Evolutionary conservation across 2,113 vertebrate species (phyloP), one percentile per base, ranked within the genome.

Genomic region (Vidua macroura): DNA sequence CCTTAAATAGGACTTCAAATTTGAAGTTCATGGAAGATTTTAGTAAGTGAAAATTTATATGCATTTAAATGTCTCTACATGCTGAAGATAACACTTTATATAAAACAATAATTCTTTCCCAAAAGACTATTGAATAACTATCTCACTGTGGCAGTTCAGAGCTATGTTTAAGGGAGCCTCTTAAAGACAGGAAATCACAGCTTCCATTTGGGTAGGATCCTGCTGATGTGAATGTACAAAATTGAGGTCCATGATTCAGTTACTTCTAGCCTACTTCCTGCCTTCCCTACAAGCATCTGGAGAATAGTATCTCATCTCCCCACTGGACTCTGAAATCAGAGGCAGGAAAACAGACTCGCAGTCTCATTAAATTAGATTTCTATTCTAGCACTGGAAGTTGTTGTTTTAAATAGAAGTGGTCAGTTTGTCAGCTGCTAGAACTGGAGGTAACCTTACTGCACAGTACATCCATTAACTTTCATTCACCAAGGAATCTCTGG

Each of bases 251-350:
- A 55, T 55, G 68, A 59, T 90, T 83, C 51, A 63, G 30, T 93
- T 88, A 67, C 79, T 86, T 94, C 35, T 62, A 63, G 30, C 72
- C 59, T 46, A 77, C 30, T 90, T 88, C 30, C 77, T 93, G 49
- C 18, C 30, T 85, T 69, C 62, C 87, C n/a, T 79, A 62, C 82
- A 83, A 83, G 27, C 39, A 83, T 87, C 62, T 84, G 79, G 89
- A 94, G 82, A 91, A 62, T 28, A 85, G 16, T 79, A 80, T 77
- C 46, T 91, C 87, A 95, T 95, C 53, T 87, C 41, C 55, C 63
- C 8, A 5, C 2, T 4, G 33, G 59, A 39, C 33, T 85, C 78
- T 77, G 63, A 89, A 91, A 74, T 87, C 41, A 77, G 58, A 89
- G 51, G 30, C 77, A 91, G 78, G 51, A 92, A 92, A 90, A 88